These are phyloP conservation scores for Craseonycteris thonglongyai DNA, from an alignment of 2,113 vertebrate species.

Conservation along the genomic window DNA sequence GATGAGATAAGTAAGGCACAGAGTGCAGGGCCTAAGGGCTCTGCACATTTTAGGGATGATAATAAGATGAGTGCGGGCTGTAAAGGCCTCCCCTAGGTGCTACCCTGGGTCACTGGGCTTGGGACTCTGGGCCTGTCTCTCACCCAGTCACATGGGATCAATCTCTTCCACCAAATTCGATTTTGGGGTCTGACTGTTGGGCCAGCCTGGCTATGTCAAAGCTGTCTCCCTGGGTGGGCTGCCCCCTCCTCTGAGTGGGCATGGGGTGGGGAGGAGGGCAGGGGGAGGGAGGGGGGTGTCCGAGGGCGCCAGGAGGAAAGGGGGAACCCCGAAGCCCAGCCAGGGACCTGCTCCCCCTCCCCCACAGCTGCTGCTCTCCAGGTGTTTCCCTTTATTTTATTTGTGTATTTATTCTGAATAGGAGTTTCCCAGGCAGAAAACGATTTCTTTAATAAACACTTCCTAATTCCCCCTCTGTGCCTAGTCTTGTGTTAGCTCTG, in stretches of 20 bases:
- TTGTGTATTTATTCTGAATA: too few species aligned
- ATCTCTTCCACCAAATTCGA: not conserved
- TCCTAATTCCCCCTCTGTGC: too few species aligned
- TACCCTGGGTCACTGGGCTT: not conserved
- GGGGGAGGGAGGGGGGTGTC: not conserved
- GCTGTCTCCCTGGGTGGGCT: not conserved
- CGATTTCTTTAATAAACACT: too few species aligned
- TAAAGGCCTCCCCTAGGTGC: not conserved
- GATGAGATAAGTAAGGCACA: not conserved
- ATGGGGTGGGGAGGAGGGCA: too few species aligned
- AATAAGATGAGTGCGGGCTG: not conserved
- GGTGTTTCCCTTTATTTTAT: slow-evolving; percentile 33
- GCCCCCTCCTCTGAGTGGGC: not conserved
- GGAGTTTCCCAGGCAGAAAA: too few species aligned
- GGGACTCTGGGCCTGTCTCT: not conserved
- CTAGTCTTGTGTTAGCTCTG: too few species aligned
- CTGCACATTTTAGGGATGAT: not conserved
- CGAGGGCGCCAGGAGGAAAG: fast-evolving
- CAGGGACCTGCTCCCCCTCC: not conserved
- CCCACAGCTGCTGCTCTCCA: not conserved
- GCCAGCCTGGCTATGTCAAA: not conserved
- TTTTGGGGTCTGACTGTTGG: not conserved
- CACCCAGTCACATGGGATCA: not conserved
- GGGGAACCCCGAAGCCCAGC: not conserved
- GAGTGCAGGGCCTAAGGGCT: not conserved